Evolutionary conservation across 23 tunicate species (phyloP), one percentile per base, ranked within the genome.

Genomic region (Botrylloides violaceus): DNA sequence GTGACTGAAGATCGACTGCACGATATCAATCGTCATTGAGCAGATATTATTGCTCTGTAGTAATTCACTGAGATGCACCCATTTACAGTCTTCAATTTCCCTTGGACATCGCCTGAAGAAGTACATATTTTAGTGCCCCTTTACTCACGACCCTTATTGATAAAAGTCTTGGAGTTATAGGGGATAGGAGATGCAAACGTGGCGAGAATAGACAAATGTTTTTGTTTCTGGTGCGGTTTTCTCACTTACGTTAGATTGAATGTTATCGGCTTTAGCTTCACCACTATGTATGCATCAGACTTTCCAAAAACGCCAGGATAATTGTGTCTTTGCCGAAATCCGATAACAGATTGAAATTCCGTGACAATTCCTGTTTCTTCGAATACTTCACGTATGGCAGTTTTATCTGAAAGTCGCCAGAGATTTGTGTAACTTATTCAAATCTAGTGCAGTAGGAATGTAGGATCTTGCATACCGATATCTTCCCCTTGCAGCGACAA

Each of bases 301-400:
- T 63, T 63, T 4, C 70, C 70, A 63, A 63, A 63, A 15, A 33
- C 34, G 4, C 70, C 70, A 4, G 70, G 70, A 63, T 27, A 63
- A 30, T 28, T 63, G 32, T 63, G 70, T 4, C 32, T 29, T 63
- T 63, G 70, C 28, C 70, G 32, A 63, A 63, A 63, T 63, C 70
- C 70, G 4, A 63, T 63, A 19, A 63, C 32, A 20, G 70, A 63
- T 63, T 63, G 70, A 32, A 27, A 63, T 28, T 3, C 4, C 3
- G 70, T 63, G 4, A 19, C 36, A 9, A 63, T 25, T 4, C 70
- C 70, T 4, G 70, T 63, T 30, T 63, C 70, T 63, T 63, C 70
- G 34, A 27, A 63, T 20, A 63, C 70, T 30, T 63, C 70, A 19
- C 70, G 25, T 25, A 15, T 25, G n/a, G 70, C 70, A 3, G 70